Percentiles rank a stretch among this genome's conserved stretches.
Evolutionary conservation across 2,797 vertebrate genomes (phyloP).

Genomic region (Pogoniulus pusillus): DNA sequence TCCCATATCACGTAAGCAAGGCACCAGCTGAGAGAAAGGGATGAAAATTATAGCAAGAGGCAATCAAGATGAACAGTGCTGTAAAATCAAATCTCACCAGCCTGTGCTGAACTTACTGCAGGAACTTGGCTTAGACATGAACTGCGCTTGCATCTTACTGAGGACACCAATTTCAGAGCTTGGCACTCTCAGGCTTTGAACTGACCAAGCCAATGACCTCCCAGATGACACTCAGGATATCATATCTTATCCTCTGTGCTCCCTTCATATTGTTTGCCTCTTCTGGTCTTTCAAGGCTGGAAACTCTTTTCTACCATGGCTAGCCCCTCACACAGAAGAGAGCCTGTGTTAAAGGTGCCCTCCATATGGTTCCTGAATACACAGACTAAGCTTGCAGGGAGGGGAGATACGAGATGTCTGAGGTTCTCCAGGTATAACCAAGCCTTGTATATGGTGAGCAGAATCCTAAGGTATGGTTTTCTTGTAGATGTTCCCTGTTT

Average conservation of each 20-base stretch:
- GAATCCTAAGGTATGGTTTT: not conserved
- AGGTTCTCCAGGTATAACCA: not conserved
- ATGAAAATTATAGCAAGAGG: constrained; percentile 63
- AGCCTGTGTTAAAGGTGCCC: not conserved
- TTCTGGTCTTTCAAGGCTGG: not conserved
- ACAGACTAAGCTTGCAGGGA: not conserved
- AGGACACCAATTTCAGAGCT: not conserved
- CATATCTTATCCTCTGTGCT: not conserved
- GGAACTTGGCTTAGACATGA: not conserved
- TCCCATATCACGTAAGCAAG: constrained; percentile 75
- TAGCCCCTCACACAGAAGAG: not conserved
- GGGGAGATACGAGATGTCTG: not conserved
- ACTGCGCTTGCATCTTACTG: not conserved
- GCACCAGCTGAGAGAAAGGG: constrained; percentile 50
- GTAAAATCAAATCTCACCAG: not conserved
- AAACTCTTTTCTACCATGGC: not conserved
- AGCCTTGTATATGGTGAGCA: not conserved
- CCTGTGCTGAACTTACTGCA: not conserved
- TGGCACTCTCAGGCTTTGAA: not conserved
- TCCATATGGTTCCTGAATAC: not conserved
- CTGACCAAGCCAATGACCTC: not conserved
- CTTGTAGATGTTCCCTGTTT: not conserved
- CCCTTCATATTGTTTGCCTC: not conserved
- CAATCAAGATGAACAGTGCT: constrained; percentile 33
- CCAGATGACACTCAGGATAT: not conserved